A percentile compares a stretch with the other conserved stretches of the same genome.
phyloP scores from a whole-genome alignment of 2,797 vertebrate genomes.

The Furcifer pardalis region DNA sequence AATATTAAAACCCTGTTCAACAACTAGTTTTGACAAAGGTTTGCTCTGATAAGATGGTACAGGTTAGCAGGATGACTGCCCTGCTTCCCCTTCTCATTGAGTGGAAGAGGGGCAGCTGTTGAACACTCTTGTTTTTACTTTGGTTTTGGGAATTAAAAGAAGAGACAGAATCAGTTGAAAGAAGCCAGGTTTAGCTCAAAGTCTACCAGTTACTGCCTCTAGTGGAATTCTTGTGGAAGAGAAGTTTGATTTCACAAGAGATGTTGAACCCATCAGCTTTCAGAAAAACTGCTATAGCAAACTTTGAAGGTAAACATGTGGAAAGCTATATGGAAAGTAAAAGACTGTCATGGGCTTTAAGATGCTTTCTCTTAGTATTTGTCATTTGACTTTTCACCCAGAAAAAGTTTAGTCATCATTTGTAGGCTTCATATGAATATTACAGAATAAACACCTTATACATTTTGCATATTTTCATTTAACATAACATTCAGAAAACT shows the following conservation, averaged over 20 bases:
- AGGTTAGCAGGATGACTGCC: background rate
- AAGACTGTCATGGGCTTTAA: slow-evolving; percentile 77
- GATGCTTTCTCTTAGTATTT: slow-evolving; percentile 69
- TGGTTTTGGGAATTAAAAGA: background rate
- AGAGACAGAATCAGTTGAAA: background rate
- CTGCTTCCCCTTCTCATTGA: background rate
- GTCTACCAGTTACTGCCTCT: background rate
- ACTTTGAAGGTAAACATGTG: slow-evolving; percentile 44
- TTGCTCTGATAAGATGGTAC: background rate
- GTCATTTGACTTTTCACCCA: slow-evolving; percentile 64
- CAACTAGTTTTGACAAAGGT: background rate
- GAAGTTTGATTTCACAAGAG: slow-evolving; percentile 56
- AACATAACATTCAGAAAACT: slow-evolving; percentile 74
- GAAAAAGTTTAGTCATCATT: slow-evolving; percentile 67
- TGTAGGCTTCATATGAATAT: slow-evolving; percentile 52
- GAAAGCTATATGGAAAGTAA: slow-evolving; percentile 59
- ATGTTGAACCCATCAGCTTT: slow-evolving; percentile 54
- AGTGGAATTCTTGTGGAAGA: background rate
- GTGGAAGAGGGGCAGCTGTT: background rate
- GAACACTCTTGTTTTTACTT: background rate
- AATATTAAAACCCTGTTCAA: slow-evolving; percentile 39
- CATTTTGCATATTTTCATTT: slow-evolving; percentile 75
- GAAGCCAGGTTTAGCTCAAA: background rate
- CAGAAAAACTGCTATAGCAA: slow-evolving; percentile 44
- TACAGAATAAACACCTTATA: slow-evolving; percentile 78